Conservation (phyloP, 2,888 invertebrate genomes). For the Parapristionchus giblindavisi region DNA sequence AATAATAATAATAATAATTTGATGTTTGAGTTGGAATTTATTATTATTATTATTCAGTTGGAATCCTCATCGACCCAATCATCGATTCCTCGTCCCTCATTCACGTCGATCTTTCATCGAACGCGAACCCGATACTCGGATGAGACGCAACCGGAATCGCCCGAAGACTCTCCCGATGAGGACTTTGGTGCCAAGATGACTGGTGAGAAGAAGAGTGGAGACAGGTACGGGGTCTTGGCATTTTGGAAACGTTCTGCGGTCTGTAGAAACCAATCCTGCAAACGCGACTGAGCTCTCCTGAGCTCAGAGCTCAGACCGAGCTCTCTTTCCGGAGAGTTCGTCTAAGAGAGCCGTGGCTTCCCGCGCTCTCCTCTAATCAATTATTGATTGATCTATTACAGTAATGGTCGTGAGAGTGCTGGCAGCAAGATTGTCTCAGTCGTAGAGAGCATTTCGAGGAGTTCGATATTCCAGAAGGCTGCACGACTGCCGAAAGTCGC, state of each 20-base stretch:
- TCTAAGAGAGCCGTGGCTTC: no score
- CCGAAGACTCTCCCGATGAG: conserved; percentile 66
- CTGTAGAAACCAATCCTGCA: not conserved
- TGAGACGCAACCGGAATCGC: conserved; percentile 63
- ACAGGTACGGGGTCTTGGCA: not conserved
- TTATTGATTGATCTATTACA: conserved; percentile 9
- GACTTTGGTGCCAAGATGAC: conserved; percentile 64
- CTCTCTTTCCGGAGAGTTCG: no score
- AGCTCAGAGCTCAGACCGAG: no score
- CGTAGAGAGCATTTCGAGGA: conserved; percentile 86
- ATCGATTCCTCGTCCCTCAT: no score
- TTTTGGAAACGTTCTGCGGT: no score
- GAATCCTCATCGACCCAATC: no score
- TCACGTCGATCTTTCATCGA: conserved; percentile 40
- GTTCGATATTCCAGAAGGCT: conserved; percentile 86
- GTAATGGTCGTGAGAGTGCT: conserved; percentile 52
- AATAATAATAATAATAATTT: no score
- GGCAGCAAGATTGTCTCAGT: conserved; percentile 79
- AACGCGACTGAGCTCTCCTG: no score
- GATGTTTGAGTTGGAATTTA: no score
- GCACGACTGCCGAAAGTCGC: conserved; percentile 75
- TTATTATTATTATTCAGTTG: no score
- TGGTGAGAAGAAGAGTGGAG: conserved; percentile 18
- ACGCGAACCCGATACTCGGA: conserved; percentile 53
- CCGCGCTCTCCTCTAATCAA: not conserved